Base-by-base conservation (phyloP, 2,113 vertebrate species). In the Dasyprocta punctata region DNA sequence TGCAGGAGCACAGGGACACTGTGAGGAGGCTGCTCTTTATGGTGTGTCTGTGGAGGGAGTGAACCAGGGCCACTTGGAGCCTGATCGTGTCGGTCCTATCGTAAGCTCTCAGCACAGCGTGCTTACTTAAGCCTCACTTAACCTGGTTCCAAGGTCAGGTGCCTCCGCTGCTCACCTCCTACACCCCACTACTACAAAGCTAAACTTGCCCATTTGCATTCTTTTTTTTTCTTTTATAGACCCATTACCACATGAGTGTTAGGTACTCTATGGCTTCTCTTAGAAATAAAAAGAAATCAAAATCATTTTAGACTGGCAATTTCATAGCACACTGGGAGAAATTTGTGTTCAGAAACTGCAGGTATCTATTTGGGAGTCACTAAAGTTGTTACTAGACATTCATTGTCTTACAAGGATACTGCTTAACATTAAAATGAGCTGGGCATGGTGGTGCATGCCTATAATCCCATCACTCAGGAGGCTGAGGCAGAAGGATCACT, bases 291-390 rank as follows among this genome's bases (percentile, higher is more conserved):
- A 63, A 17, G 24, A 1, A 73, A 38, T 33, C 1, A 71, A 92
- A 90, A 24, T 77, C 83, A 54, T 28, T 92, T 93, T 56, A 38
- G 7, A 80, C 81, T 63, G 36, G 30, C 52, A 41, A 80, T 92
- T 75, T 75, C 33, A 7, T 80, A 36, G 44, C 47, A 20, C 17
- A 20, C 52, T 33, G 80, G 65, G 19, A 81, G 20, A 41, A 60
- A 28, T 28, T 61, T 78, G 63, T 65, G 22, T 65, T 95, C 67
- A 86, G 73, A 73, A 92, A 58, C 61, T 47, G 22, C 26, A 67
- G 10, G 30, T 86, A 0, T 41, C 17, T 78, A 20, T 1, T 19
- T 90, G 69, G 58, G 71, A 75, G 2, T 69, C 58, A 49, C 1
- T 41, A 20, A 22, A 22, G 56, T 22, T 58, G 56, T 58, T 41